These are phyloP conservation scores for Drosophila kepulauana DNA, from an alignment of 1,140 invertebrate genomes.

Conservation along the genomic window DNA sequence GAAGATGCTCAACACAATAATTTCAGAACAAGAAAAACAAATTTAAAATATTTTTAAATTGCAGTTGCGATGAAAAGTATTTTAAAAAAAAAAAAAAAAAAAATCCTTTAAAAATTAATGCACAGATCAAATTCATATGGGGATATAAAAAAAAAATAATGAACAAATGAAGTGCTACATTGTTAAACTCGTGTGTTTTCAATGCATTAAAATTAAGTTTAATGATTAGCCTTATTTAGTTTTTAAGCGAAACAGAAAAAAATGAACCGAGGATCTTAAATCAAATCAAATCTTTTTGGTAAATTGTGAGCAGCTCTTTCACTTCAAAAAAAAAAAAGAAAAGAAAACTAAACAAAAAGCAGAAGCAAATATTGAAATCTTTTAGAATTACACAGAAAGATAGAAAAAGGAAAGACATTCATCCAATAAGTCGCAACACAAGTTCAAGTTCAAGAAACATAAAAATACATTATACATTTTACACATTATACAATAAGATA, in stretches of 20 bases:
- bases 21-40: background rate
- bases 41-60: background rate
- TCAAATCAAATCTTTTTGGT: constrained; percentile 24
- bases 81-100: background rate
- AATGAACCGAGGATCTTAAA: background rate
- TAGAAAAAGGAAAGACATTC: constrained; percentile 24
- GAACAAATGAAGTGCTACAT: constrained; percentile 15
- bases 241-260: background rate
- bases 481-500: constrained; percentile 1
- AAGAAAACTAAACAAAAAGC: background rate
- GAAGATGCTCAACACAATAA: background rate
- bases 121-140: background rate
- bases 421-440: background rate
- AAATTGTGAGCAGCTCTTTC: background rate
- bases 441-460: constrained; percentile 15
- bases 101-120: background rate
- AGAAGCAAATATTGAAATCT: background rate
- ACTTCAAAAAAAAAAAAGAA: background rate
- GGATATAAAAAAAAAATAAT: constrained; percentile 24
- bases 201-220: constrained; percentile 7
- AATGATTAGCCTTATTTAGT: constrained; percentile 12
- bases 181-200: constrained; percentile 2
- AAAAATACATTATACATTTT: constrained; percentile 13
- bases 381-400: background rate
- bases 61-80: background rate